phyloP scores from a whole-genome alignment of 2,113 vertebrate species.

The Antennarius striatus region DNA sequence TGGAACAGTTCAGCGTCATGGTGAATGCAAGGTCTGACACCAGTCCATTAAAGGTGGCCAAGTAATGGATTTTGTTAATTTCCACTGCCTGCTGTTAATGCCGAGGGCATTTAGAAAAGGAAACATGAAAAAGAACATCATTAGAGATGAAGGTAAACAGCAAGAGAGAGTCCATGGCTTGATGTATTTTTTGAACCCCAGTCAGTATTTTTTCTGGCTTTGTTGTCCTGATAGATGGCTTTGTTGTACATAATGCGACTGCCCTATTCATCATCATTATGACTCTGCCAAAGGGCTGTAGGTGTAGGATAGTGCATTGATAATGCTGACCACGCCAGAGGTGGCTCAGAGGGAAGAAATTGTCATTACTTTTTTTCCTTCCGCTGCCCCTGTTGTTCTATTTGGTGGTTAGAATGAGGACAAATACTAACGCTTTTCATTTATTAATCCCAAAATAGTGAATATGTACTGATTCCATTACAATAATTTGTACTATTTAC shows the following conservation, averaged over 20 bases:
- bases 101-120: slow-evolving; percentile 24
- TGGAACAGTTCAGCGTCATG: slow-evolving; percentile 20
- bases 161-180: slow-evolving; percentile 34
- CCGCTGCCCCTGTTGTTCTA: slow-evolving; percentile 15
- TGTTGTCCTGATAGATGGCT: slow-evolving; percentile 58
- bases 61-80: slow-evolving; percentile 64
- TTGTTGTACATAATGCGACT: slow-evolving; percentile 25
- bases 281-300: slow-evolving; percentile 46
- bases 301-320: slow-evolving; percentile 30
- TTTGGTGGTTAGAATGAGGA: not conserved
- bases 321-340: slow-evolving; percentile 12
- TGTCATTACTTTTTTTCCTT: slow-evolving; percentile 29
- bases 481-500: not conserved
- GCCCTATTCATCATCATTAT: slow-evolving; percentile 59
- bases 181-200: slow-evolving; percentile 42
- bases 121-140: not conserved
- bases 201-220: slow-evolving; percentile 44
- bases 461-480: not conserved
- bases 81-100: slow-evolving; percentile 31
- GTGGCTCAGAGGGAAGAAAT: slow-evolving; percentile 21
- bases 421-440: slow-evolving; percentile 9
- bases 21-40: slow-evolving; percentile 28
- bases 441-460: slow-evolving; percentile 12
- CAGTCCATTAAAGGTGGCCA: slow-evolving; percentile 41
- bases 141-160: too few species aligned